Base-by-base conservation (phyloP, 2,888 invertebrate genomes). In the Yponomeuta malinellus region DNA sequence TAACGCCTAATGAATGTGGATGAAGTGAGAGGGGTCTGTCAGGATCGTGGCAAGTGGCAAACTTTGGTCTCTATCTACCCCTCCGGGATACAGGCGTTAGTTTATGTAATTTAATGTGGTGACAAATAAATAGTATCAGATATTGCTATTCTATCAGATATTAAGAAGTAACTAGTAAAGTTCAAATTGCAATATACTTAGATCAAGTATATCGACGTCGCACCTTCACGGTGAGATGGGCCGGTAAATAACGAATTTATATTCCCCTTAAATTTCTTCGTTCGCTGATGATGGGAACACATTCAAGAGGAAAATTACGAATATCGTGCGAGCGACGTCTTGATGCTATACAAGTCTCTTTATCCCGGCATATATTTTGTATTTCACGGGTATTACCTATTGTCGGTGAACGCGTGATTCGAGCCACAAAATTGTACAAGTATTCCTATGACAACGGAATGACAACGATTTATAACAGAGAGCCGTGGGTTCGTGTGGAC, bases 211-310 rank as follows among this genome's bases (percentile, higher is more conserved):
- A 29, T 68, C 52, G 48, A 12, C 68, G 48, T 10, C n/a, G 52
- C 68, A n/a, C 23, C 68, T 68, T 68, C 78, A 75, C 77, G 76
- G 79, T 75, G 78, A 79, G 78, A 78, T 82, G 80, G 82, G 75
- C 79, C 82, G 80, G 80, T 81, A 85, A 85, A 85, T 83, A 81
- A 81, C 80, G 80, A 81, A 85, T 84, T 82, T 82, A 83, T 83
- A 85, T 85, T 84, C 82, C 78, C 79, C 82, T 80, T 80, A 80
- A 83, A 74, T 84, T 68, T 85, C 79, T 79, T 79, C 76, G 74
- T 77, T 29, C 76, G 75, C 71, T 73, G 77, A 80, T 84, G 80
- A 84, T 79, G 79, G 75, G 74, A 79, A 79, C 78, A 83, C 79
- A 76, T 78, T 80, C 74, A 75, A 74, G 78, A 75, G 73, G 80